phyloP scores from a whole-genome alignment of 2,113 vertebrate species.

The Dipodomys ordii region DNA sequence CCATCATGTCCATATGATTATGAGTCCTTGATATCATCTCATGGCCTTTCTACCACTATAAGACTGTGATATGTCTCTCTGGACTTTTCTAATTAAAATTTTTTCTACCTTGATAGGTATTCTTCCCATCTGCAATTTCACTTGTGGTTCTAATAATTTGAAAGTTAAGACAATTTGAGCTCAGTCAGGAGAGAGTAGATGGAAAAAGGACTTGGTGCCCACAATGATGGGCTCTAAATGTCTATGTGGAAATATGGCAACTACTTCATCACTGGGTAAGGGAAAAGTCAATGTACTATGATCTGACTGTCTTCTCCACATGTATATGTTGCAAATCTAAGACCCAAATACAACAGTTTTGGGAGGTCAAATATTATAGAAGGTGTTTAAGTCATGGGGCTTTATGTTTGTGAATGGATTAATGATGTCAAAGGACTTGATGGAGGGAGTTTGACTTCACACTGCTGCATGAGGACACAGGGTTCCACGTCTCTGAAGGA shows the following conservation, averaged over 20 bases:
- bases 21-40: no score
- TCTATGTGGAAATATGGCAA: not conserved
- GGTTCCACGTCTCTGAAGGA: not conserved
- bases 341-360: not conserved
- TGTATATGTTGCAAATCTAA: not conserved
- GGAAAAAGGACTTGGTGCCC: not conserved
- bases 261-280: not conserved
- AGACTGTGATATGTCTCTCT: not conserved
- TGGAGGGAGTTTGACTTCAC: not conserved
- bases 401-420: not conserved
- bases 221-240: not conserved
- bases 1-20: no score
- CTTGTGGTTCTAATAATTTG: not conserved
- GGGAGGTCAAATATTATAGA: not conserved
- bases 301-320: not conserved
- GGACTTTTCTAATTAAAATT: constrained; percentile 7
- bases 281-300: not conserved
- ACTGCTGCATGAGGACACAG: not conserved
- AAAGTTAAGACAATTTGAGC: constrained; percentile 1
- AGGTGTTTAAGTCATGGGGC: not conserved
- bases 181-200: not conserved
- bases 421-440: not conserved
- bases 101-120: not conserved
- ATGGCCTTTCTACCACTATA: not conserved
- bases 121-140: not conserved